Base-by-base conservation (phyloP, 92 coral and sea anemone species). In the Phenganax stokvisi region DNA sequence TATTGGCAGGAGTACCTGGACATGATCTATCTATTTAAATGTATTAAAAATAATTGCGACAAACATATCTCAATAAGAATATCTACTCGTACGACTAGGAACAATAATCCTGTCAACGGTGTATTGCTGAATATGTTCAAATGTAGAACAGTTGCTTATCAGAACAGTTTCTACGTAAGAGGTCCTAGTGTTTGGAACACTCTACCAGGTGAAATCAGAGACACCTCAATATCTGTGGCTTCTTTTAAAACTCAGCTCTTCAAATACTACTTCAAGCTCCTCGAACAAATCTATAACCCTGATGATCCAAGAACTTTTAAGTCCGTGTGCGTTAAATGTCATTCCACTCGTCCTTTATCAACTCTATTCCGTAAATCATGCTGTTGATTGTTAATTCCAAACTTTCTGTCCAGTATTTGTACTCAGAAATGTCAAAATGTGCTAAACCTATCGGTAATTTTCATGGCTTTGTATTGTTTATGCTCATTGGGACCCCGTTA, bases 1-100 rank as follows among this genome's bases (percentile, higher is more conserved):
- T 83, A 77, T 73, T 87, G 84, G 87, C 81, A 75, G 59, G 84
- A 87, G 68, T 83, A 64, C 54, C 87, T 87, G 51, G 89, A 83
- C 57, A 51, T 87, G 37, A 71, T 87, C 31, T 86, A 76, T 74
- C 69, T 78, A 25, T 86, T 52, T 72, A 75, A 86, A 76, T 67
- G 82, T 57, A 57, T 68, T 52, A 57, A 15, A 77, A 80, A 68
- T 76, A 17, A 55, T 66, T 65, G 61, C 70, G 61, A 57, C 51
- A 51, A 52, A 56, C 44, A 56, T 28, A 56, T 54, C 85, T 52
- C 54, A 56, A 47, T 67, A 52, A 47, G 31, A 51, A 59, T 17
- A 57, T 59, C 87, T 78, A 51, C 53, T 56, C 67, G 83, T 61
- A 77, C 80, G 55, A 85, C 86, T 44, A 74, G 88, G 74, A 61